Base-by-base conservation (phyloP, 2,888 invertebrate genomes). In the Nomada fabriciana region DNA sequence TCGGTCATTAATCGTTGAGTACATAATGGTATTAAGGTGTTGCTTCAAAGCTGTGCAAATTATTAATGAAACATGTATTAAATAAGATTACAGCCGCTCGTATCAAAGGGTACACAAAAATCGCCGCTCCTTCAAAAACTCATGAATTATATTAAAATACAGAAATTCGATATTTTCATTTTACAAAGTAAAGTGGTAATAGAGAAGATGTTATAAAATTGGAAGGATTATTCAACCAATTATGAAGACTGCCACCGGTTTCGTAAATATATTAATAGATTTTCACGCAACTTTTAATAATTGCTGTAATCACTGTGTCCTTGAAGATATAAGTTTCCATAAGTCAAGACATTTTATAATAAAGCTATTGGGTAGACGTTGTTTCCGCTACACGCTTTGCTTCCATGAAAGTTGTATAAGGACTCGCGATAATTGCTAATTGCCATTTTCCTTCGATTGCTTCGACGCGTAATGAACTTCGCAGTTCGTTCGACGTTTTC, bases 11-110 rank as follows among this genome's bases (percentile, higher is more conserved):
- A 57, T 73, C 20, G 10, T 20, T 57, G 13, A 10, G 20, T 13
- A 18, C 10, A 23, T 23, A 43, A 43, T 18, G n/a, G 15, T 10
- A 20, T 52, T 65, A 43, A 57, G 43, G 1, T 29, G 64, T 25
- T 29, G 64, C 36, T 36, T 29, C 4, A 36, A 65, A 53, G 53
- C 18, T 23, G 57, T 68, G 57, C 18, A 57, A 68, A 64, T 64
- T 20, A 23, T 47, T 50, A 64, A 47, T 18, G 50, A 29, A 29
- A 64, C 64, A 52, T 52, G 50, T 15, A 7, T 57, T 25, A 5
- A 10, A 25, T 18, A 18, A 52, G 18, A 59, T 59, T 42, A 42
- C n/a, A 61, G 3, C 20, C n/a, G 42, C 42, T 20, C 36, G n/a
- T 10, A 4, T 42, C n/a, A 0, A 42, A 61, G 36, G n/a, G 42